phyloP scores from a whole-genome alignment of 2,113 vertebrate species.

The Pluvialis apricaria region DNA sequence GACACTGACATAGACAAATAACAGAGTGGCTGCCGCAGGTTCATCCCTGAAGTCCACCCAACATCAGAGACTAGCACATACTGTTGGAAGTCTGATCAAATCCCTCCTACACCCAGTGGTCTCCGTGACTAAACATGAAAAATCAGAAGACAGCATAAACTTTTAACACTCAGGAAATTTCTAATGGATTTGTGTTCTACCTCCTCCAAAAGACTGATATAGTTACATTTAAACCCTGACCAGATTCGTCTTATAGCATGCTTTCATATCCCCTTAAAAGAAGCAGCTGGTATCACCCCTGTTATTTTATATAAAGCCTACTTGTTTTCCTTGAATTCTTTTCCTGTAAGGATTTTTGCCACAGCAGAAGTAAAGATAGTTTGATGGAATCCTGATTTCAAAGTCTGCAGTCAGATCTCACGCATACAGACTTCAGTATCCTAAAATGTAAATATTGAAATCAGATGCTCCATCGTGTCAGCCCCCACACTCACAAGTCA shows the following conservation, averaged over 20 bases:
- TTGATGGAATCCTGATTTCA: neutral
- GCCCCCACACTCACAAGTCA: neutral
- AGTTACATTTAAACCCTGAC: neutral
- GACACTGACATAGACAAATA: neutral
- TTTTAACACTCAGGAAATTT: neutral
- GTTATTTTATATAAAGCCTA: neutral
- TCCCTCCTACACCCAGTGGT: neutral
- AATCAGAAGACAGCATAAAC: neutral
- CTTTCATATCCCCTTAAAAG: neutral
- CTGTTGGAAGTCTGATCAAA: neutral
- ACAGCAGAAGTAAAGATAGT: fast-evolving
- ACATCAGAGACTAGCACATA: fast-evolving
- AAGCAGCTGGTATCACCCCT: fast-evolving
- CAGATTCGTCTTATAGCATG: fast-evolving
- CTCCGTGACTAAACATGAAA: neutral
- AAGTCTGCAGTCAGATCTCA: neutral
- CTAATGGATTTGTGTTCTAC: neutral
- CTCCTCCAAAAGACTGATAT: fast-evolving
- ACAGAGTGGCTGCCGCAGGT: neutral
- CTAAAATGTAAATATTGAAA: neutral
- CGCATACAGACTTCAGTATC: neutral
- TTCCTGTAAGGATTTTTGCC: neutral
- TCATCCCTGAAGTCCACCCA: neutral
- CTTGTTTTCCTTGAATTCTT: neutral
- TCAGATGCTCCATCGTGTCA: neutral